Evolutionary conservation across 2,888 invertebrate genomes (phyloP).

Genomic region (Camptogramma bilineatum): DNA sequence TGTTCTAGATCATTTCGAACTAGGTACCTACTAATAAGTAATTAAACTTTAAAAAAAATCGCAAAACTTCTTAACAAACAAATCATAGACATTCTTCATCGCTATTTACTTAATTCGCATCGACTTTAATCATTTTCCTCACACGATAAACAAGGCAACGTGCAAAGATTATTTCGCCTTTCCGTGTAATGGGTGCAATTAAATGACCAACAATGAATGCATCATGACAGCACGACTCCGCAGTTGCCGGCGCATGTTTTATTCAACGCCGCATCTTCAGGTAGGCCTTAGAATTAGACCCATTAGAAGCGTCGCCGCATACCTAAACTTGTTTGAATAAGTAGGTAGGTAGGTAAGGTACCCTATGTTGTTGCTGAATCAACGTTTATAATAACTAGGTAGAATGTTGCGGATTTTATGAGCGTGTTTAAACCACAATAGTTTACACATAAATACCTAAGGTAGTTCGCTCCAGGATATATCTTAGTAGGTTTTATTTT

Average conservation of each 20-base stretch:
- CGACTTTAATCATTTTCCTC: constrained; percentile 28
- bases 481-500: too few relatives aligned
- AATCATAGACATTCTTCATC: constrained; percentile 5
- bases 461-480: neutral
- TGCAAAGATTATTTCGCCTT: constrained; percentile 40
- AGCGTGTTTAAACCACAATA: neutral
- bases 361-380: constrained; percentile 5
- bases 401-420: neutral
- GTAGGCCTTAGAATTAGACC: constrained; percentile 33
- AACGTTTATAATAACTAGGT: neutral
- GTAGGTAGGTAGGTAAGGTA: too few relatives aligned
- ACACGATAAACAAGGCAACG: constrained; percentile 30
- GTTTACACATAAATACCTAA: neutral
- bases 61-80: constrained; percentile 1
- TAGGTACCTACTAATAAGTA: too few relatives aligned
- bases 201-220: constrained; percentile 54
- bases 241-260: constrained; percentile 43
- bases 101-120: constrained; percentile 14
- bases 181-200: constrained; percentile 53
- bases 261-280: constrained; percentile 53
- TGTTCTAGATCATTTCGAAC: too few relatives aligned
- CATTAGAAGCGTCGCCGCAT: constrained; percentile 8
- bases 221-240: constrained; percentile 39
- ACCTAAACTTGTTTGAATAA: constrained; percentile 5
- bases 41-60: too few relatives aligned